Conservation (phyloP, 1,140 invertebrate genomes). For the Drosophila bipectinata region DNA sequence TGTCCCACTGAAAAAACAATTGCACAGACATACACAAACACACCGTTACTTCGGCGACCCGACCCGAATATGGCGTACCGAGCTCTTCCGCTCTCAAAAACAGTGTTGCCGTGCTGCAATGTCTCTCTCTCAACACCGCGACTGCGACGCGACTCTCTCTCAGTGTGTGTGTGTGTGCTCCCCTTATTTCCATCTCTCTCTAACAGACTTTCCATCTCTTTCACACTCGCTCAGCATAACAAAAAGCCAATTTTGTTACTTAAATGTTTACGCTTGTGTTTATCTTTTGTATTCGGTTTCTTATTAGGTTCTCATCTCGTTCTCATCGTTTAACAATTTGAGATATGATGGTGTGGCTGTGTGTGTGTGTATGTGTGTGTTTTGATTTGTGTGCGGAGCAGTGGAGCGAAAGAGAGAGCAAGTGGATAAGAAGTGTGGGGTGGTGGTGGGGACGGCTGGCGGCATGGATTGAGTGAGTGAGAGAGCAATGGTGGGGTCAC, state of each 20-base stretch:
- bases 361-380: constrained; percentile 37
- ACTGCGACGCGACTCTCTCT: constrained; percentile 1
- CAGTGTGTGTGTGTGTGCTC: neutral
- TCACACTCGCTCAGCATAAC: constrained; percentile 59
- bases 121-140: too few species aligned
- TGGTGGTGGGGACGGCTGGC: neutral
- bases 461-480: neutral
- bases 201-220: constrained; percentile 13
- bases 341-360: constrained; percentile 64
- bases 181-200: constrained; percentile 4
- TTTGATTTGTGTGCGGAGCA: constrained; percentile 40
- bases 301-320: constrained; percentile 83
- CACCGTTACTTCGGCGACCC: constrained; percentile 55
- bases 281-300: constrained; percentile 84
- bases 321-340: constrained; percentile 83
- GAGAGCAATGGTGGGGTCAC: constrained; percentile 38
- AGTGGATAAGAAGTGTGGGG: neutral
- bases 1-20: constrained; percentile 82
- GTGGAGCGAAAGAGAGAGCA: neutral
- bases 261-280: constrained; percentile 84
- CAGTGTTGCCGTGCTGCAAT: constrained; percentile 62
- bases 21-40: constrained; percentile 56
- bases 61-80: neutral
- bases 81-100: constrained; percentile 35
- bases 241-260: constrained; percentile 84